phyloP scores from a whole-genome alignment of 2,888 invertebrate species.

The Abrostola triplasia region DNA sequence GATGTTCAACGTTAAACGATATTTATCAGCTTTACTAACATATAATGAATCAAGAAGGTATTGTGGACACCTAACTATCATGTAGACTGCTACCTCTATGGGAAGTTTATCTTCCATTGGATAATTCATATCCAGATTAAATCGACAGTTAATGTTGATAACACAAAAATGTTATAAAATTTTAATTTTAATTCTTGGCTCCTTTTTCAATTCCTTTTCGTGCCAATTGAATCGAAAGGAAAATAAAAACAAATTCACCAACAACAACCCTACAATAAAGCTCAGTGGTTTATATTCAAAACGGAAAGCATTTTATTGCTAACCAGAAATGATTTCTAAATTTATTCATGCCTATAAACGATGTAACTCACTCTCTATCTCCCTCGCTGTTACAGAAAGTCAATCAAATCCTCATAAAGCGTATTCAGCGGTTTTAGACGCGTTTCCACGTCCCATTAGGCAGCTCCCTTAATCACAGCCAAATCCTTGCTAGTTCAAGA shows the following conservation, averaged over 20 bases:
- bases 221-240: not conserved
- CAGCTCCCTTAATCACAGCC: slow-evolving; percentile 39
- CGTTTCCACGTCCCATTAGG: slow-evolving; percentile 31
- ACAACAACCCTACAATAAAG: slow-evolving; percentile 1
- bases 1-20: too few species aligned
- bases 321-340: slow-evolving; percentile 29
- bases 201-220: not conserved
- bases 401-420: slow-evolving; percentile 51
- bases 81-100: too few species aligned
- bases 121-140: too few species aligned
- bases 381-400: slow-evolving; percentile 12
- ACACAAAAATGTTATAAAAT: too few species aligned
- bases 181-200: too few species aligned
- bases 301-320: slow-evolving; percentile 25
- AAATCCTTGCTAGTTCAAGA: slow-evolving; percentile 22
- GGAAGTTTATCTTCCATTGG: too few species aligned
- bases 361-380: slow-evolving; percentile 20
- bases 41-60: too few species aligned
- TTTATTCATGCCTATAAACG: slow-evolving; percentile 22
- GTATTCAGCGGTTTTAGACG: slow-evolving; percentile 23
- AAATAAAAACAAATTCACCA: slow-evolving; percentile 10
- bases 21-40: too few species aligned
- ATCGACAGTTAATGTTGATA: too few species aligned
- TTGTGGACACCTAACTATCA: too few species aligned
- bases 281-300: slow-evolving; percentile 23